phyloP scores from a whole-genome alignment of 2,797 vertebrate species.

The Kryptopterus vitreolus region DNA sequence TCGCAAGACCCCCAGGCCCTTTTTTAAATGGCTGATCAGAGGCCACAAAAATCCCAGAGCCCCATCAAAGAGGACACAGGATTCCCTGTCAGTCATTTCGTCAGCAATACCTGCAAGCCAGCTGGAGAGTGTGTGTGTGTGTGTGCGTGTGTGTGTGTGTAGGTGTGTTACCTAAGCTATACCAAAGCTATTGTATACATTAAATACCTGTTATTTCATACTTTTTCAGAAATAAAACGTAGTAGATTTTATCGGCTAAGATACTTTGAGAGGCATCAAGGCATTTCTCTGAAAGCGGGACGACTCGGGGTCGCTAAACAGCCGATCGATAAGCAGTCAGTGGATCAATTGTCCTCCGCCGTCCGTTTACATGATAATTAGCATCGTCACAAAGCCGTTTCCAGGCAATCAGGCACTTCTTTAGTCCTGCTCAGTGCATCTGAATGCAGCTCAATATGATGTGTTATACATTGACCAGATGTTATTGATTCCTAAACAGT shows the following conservation, averaged over 20 bases:
- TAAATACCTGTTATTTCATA: neutral
- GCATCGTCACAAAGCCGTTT: constrained; percentile 28
- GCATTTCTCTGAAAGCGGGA: constrained; percentile 8
- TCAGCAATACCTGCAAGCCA: constrained; percentile 40
- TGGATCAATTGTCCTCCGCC: constrained; percentile 47
- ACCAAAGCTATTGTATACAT: neutral
- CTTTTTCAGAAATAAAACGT: neutral
- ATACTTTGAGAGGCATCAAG: neutral
- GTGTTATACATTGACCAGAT: constrained; percentile 42
- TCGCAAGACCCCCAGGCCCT: constrained; percentile 46
- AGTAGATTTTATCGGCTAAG: neutral
- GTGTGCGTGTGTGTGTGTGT: constrained; percentile 19
- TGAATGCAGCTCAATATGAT: constrained; percentile 42
- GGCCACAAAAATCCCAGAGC: constrained; percentile 40
- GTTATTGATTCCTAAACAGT: constrained; percentile 22
- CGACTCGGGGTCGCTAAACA: constrained; percentile 45
- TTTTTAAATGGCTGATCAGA: constrained; percentile 50
- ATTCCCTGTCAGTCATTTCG: constrained; percentile 34
- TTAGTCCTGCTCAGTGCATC: constrained; percentile 2
- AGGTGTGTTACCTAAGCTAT: neutral
- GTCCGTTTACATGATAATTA: constrained; percentile 44
- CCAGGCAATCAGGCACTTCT: constrained; percentile 25
- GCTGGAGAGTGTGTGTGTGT: constrained; percentile 32
- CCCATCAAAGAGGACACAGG: constrained; percentile 26
- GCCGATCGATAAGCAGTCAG: constrained; percentile 37